Evolutionary conservation across 2,113 vertebrate species (phyloP), one percentile per base, ranked within the genome.

Genomic region (Vidua macroura): DNA sequence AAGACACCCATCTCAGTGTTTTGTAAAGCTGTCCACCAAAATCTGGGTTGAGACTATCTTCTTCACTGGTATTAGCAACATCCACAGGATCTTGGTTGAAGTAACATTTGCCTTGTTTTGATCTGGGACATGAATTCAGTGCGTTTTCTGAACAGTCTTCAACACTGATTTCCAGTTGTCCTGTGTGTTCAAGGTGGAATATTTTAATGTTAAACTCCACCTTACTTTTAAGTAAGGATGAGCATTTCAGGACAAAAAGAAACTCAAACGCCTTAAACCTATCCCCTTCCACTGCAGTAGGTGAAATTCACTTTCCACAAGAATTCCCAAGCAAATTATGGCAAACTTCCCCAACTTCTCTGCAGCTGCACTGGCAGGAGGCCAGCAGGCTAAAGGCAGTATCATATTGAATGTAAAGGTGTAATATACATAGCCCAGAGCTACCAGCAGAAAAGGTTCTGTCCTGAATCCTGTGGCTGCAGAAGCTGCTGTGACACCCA

Each of bases 351-450:
- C 83, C 83, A 92, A 25, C 37, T 83, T 86, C 87, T 92, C 77
- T 94, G 92, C 92, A 96, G 93, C 95, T 96, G 95, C 5, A 8
- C 52, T 97, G 96, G 96, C 94, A 78, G 77, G 8, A 21, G 24
- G 79, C 95, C 95, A 96, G 83, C 51, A 83, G 66, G 49, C 95
- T 96, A 44, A 70, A 96, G 92, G 85, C 95, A 88, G 93, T 83
- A 92, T 94, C 88, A 88, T 90, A 83, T 68, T 88, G 90, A 88
- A 95, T 81, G 43, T 88, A 92, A 96, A 97, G 93, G 94, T 96
- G 94, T 82, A 96, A 93, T 51, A 72, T 95, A 96, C 94, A 97
- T 64, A 96, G 88, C 85, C 90, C 95, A 96, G 94, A 96, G 88
- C 96, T 93, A 96, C 93, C 92, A 95, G 83, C 60, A 78, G 49